Conservation (phyloP, 2,797 vertebrate species). For the Thalassophryne amazonica region DNA sequence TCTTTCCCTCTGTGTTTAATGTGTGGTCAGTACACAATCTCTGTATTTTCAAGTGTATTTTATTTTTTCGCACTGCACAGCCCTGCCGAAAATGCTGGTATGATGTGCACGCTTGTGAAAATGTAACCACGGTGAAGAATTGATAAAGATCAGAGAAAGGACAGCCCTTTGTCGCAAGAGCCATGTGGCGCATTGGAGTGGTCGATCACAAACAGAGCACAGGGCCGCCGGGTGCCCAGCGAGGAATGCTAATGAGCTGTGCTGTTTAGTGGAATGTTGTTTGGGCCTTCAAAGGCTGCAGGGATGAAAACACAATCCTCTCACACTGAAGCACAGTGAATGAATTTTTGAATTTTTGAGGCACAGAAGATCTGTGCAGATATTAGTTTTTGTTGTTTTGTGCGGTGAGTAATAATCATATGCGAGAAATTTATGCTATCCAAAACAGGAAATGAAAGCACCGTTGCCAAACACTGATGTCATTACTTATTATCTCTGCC, state of each 20-base stretch:
- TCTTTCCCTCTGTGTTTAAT: conserved; percentile 29
- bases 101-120: conserved; percentile 24
- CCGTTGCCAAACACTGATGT: too few species aligned
- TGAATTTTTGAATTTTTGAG: too few species aligned
- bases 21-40: not conserved
- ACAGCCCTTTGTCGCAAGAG: conserved; percentile 59
- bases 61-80: not conserved
- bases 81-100: conserved; percentile 29
- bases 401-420: too few species aligned
- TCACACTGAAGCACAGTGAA: conserved; percentile 19
- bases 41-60: not conserved
- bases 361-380: too few species aligned
- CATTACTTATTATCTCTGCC: too few species aligned
- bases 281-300: conserved; percentile 22
- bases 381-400: too few species aligned
- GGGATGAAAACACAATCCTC: conserved; percentile 50
- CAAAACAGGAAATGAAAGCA: too few species aligned
- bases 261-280: conserved; percentile 19
- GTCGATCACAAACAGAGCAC: conserved; percentile 57
- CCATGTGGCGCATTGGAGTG: conserved; percentile 42
- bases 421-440: too few species aligned
- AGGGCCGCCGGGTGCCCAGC: conserved; percentile 23
- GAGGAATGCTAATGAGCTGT: conserved; percentile 56
- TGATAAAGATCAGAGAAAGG: conserved; percentile 53
- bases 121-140: conserved; percentile 61